Percentiles rank a stretch among this genome's conserved stretches.
Evolutionary conservation across 2,113 vertebrate species (phyloP).

Genomic region (Aplodontia rufa): DNA sequence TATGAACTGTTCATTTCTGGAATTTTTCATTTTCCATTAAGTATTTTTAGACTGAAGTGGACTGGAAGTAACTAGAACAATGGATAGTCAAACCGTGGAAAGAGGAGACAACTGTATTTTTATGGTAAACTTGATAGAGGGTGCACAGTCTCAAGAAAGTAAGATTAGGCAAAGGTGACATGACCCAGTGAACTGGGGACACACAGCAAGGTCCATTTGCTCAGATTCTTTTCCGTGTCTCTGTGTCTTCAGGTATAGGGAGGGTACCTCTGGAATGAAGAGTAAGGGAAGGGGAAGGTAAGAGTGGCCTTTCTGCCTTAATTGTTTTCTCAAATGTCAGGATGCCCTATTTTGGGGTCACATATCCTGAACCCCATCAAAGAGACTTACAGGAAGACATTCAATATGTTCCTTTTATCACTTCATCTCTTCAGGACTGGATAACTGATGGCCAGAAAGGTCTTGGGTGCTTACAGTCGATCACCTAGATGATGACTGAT

Average conservation of each 20-base stretch:
- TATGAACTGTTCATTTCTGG: background rate
- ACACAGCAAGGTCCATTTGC: background rate
- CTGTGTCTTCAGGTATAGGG: background rate
- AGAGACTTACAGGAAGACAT: background rate
- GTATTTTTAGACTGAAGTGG: background rate
- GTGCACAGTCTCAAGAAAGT: background rate
- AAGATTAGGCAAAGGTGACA: background rate
- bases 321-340: background rate
- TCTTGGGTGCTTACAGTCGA: background rate
- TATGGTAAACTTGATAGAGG: background rate
- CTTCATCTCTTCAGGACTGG: background rate
- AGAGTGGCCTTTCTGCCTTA: background rate
- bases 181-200: too few species aligned
- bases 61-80: background rate
- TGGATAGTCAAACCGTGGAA: background rate
- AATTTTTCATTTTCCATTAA: background rate
- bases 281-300: background rate
- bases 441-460: background rate
- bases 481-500: background rate
- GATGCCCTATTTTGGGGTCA: background rate
- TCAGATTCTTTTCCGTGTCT: background rate
- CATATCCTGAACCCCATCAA: background rate
- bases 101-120: background rate
- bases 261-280: background rate
- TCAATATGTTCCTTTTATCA: background rate